These are phyloP conservation scores for Hipparchia semele DNA, from an alignment of 2,888 invertebrate genomes.

Conservation along the genomic window DNA sequence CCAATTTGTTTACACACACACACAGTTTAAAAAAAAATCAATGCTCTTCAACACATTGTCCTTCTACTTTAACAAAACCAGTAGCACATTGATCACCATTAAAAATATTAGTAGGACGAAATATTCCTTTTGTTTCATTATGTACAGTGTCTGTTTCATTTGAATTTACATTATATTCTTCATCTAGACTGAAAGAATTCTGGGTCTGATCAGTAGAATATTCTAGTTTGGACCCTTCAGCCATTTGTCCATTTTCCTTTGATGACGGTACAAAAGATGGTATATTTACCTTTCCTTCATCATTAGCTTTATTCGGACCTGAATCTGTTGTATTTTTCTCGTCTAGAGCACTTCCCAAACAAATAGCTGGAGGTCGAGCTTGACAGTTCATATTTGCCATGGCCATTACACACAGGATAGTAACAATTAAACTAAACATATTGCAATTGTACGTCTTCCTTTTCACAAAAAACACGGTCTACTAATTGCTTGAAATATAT, in stretches of 20 bases:
- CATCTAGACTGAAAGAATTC: neutral
- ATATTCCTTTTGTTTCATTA: neutral
- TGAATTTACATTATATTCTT: neutral
- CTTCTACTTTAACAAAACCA: neutral
- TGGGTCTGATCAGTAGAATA: neutral
- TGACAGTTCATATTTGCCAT: neutral
- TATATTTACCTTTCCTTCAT: neutral
- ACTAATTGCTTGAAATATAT: neutral
- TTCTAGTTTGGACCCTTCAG: neutral
- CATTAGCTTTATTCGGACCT: neutral
- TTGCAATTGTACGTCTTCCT: neutral
- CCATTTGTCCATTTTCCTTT: constrained; percentile 1
- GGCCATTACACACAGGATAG: neutral
- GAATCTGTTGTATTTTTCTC: neutral
- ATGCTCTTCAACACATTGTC: neutral
- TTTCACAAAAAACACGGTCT: neutral
- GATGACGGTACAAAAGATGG: neutral
- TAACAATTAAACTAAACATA: neutral
- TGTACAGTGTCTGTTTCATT: neutral
- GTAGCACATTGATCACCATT: neutral
- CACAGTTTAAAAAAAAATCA: neutral
- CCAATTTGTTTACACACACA: too few species aligned
- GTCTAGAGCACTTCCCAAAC: neutral
- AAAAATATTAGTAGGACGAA: neutral
- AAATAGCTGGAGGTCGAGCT: neutral